Evolutionary conservation across 2,797 vertebrate genomes (phyloP).

Genomic region (Sebastes itinus): DNA sequence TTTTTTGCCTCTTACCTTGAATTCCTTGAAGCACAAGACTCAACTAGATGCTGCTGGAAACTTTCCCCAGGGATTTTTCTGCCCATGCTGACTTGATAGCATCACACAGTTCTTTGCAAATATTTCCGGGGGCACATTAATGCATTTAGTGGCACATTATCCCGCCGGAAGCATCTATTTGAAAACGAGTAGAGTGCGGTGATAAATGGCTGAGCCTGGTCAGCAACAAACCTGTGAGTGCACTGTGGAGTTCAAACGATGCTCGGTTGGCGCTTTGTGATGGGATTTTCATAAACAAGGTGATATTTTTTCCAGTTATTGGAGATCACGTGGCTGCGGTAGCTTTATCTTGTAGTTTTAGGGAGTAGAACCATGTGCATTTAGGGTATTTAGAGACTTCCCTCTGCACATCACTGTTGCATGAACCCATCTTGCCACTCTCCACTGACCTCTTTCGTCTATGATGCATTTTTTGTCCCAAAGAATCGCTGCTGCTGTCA

Average conservation of each 20-base stretch:
- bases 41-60: conserved; percentile 26
- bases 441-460: conserved; percentile 18
- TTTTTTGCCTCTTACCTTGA: background rate
- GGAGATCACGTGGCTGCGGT: background rate
- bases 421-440: conserved; percentile 17
- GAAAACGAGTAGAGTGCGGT: background rate
- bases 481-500: conserved; percentile 8
- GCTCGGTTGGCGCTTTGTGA: background rate
- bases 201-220: conserved; percentile 18
- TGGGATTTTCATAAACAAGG: background rate
- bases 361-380: background rate
- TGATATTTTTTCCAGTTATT: background rate
- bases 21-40: conserved; percentile 13
- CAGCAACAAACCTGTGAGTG: background rate
- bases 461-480: conserved; percentile 11
- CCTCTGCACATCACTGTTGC: background rate
- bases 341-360: background rate
- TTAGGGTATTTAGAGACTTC: background rate
- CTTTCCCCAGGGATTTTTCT: conserved; percentile 23
- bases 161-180: conserved; percentile 28
- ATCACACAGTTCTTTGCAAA: conserved; percentile 13
- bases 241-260: conserved; percentile 1
- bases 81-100: conserved; percentile 36
- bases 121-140: conserved; percentile 23
- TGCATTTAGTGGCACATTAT: conserved; percentile 33